Base-by-base conservation (phyloP, 92 coral and sea anemone genomes). In the Epizoanthus ramosus region DNA sequence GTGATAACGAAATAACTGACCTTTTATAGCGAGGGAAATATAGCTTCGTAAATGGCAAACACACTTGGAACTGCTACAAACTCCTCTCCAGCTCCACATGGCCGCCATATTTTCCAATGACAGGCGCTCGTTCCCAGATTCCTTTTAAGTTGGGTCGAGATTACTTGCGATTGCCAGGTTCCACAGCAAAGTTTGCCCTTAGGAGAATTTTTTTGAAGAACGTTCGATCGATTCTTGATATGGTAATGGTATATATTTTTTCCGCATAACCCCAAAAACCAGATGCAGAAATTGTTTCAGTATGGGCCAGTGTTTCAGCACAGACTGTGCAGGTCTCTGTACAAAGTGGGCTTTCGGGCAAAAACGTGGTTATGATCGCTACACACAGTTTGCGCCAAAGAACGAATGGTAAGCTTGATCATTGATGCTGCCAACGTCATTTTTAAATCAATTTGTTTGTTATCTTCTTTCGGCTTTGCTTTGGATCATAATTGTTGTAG, bases 231-330 rank as follows among this genome's bases (percentile, higher is more conserved):
- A 67, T 33, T 80, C 33, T 37, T 52, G 53, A 19, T 22, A 28
- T 69, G 45, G 69, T 9, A 59, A 73, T 85, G 37, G 77, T 72
- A 56, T 70, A 75, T 75, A 61, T 67, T 79, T 84, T 75, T 68
- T 50, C 24, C 52, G 6, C 81, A 67, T 80, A 33, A 57, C 61
- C 16, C 54, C 50, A 35, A 75, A 54, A 57, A 41, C 83, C 84
- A 77, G 73, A 85, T 87, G 89, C 82, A 63, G 80, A 66, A 84
- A 57, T 60, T 50, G 47, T 45, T 24, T 52, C 45, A 87, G 85
- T 73, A 97, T 97, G 99, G 99, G 99, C 75, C 98, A 97, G 91
- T 97, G 99, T 81, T 97, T 97, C 77, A 98, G 98, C 77, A 94
- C 97, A 31, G 99, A 97, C 60, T 93, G 95, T 66, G 90, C 98